A percentile compares a stretch with the other conserved stretches of the same genome.
Conservation (phyloP, 2,888 invertebrate species). For the Dyspetes luteomarginatus region DNA sequence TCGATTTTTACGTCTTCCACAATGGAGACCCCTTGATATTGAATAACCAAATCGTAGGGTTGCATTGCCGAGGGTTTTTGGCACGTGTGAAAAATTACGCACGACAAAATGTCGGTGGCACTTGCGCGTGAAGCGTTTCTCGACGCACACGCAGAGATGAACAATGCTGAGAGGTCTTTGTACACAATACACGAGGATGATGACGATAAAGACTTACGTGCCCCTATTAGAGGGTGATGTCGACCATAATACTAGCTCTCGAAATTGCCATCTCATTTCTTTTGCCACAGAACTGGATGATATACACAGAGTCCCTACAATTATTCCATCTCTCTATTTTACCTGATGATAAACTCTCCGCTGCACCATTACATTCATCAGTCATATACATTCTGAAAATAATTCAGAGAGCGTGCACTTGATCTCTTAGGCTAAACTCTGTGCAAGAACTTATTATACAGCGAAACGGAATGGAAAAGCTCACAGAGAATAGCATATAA, state of each 20-base stretch:
- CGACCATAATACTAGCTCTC: background rate
- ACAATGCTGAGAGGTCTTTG: background rate
- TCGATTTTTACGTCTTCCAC: no score
- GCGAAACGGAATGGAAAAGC: background rate
- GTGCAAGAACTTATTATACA: background rate
- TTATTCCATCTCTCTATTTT: background rate
- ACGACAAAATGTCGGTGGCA: background rate
- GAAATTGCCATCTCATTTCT: background rate
- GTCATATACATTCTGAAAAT: background rate
- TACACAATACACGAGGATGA: background rate
- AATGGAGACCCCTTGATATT: background rate
- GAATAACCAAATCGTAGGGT: slow-evolving; percentile 8
- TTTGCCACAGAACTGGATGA: background rate
- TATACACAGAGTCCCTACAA: background rate
- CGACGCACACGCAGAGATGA: background rate
- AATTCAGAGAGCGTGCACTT: background rate
- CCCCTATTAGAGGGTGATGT: background rate
- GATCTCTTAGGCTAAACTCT: background rate
- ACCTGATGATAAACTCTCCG: background rate
- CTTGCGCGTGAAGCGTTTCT: background rate
- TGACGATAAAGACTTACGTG: background rate
- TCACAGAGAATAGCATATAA: background rate
- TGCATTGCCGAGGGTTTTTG: slow-evolving; percentile 7
- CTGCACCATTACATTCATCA: background rate
- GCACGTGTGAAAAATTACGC: background rate